These are phyloP conservation scores for Yponomeuta evonymella DNA, from an alignment of 2,888 invertebrate genomes.

Conservation along the genomic window DNA sequence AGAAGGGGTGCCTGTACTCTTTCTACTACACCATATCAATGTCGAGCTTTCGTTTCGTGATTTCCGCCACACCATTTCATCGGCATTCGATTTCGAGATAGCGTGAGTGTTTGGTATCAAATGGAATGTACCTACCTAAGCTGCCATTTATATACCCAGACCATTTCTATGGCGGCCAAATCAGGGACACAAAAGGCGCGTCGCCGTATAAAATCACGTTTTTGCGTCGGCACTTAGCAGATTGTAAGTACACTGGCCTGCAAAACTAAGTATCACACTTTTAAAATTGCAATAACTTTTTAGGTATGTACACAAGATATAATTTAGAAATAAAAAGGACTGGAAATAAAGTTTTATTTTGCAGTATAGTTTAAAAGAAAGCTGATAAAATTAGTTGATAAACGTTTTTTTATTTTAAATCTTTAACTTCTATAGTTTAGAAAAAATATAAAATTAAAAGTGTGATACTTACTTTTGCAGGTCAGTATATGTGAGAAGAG, in stretches of 20 bases:
- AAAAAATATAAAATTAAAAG: too few species aligned
- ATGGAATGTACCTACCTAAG: not conserved
- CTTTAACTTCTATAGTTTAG: too few species aligned
- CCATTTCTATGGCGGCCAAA: not conserved
- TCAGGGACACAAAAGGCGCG: not conserved
- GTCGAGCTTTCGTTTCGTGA: not conserved
- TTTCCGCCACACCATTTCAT: not conserved
- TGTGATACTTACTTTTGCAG: too few species aligned
- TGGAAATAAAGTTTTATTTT: too few species aligned
- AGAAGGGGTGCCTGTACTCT: not conserved
- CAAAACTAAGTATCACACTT: too few species aligned
- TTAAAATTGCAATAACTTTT: too few species aligned
- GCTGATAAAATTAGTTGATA: too few species aligned
- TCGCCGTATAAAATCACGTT: not conserved
- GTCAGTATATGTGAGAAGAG: not conserved
- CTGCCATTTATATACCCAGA: not conserved
- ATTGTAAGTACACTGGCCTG: not conserved
- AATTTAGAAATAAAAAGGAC: too few species aligned
- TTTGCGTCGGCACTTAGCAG: not conserved
- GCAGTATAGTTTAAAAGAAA: too few species aligned
- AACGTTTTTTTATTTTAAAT: too few species aligned
- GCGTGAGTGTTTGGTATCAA: not conserved
- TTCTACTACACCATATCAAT: not conserved
- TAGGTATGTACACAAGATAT: too few species aligned
- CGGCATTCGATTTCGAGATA: conserved; percentile 2